Evolutionary conservation across 2,113 vertebrate genomes (phyloP), one percentile per base, ranked within the genome.

Genomic region (Grammomys dolichurus): DNA sequence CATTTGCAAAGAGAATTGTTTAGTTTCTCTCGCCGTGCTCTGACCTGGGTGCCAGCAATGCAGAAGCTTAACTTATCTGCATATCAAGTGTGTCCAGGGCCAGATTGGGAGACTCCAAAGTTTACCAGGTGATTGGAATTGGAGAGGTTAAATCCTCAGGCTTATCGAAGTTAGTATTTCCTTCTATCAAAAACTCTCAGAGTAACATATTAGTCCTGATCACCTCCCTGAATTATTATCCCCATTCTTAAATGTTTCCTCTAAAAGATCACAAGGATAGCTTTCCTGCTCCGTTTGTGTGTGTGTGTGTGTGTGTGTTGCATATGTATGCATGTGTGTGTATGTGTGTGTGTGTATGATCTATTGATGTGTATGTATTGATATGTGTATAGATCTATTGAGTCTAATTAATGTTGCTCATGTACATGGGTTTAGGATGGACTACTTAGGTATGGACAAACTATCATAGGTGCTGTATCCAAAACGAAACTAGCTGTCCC

Each of bases 191-290:
- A 69, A 84, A 3, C 36, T 80, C 40, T 33, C 12, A 75, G 69
- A 8, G 40, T 16, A 70, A 4, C 22, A 86, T 46, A n/a, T 90
- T 28, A 93, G 43, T 54, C 1, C 2, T 70, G 8, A 0, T 31
- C 58, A 70, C 46, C 0, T 76, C 36, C 28, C 1, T 28, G 11
- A 2, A 91, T 75, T 84, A 69, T 33, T 43, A 7, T 13, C 24
- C 3, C 10, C 0, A 7, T 51, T 7, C 24, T 67, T 33, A 26
- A 11, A 54, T 76, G 54, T 69, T 85, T 33, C 6, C 46, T 58
- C 24, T n/a, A 31, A 26, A 20, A 17, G 2, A 5, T 2, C 40
- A 0, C 0, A 3, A 7, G 28, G 3, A 26, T 65, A n/a, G 22
- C 1, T 60, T 70, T 14, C 20, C 17, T 36, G 10, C 5, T 87